Conservation (phyloP, 1,140 invertebrate species). For the Drosophila punjabiensis region DNA sequence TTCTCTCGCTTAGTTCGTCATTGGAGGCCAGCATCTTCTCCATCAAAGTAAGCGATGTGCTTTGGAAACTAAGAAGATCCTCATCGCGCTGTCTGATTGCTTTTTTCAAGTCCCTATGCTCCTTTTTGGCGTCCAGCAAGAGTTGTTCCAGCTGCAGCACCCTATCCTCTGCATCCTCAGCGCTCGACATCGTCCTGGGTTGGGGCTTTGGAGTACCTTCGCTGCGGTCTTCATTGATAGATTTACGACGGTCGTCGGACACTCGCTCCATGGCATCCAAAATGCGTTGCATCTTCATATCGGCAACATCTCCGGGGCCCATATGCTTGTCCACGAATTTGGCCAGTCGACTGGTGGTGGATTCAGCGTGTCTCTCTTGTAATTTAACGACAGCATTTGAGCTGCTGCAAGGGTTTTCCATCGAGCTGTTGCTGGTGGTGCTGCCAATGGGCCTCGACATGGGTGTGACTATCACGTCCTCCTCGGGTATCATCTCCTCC, state of each 20-base stretch:
- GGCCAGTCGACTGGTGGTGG: not conserved
- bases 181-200: slow-evolving; percentile 14
- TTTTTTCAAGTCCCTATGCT: not conserved
- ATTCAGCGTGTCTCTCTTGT: not conserved
- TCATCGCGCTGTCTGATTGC: not conserved
- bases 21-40: slow-evolving; percentile 44
- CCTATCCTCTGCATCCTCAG: slow-evolving; percentile 56
- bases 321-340: not conserved
- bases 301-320: not conserved
- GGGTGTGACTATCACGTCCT: slow-evolving; percentile 29
- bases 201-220: not conserved
- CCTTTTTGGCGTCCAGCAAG: slow-evolving; percentile 28
- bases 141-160: slow-evolving; percentile 71
- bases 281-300: not conserved
- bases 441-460: slow-evolving; percentile 16
- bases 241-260: no score
- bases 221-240: not conserved
- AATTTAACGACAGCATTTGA: not conserved
- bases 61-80: slow-evolving; percentile 26
- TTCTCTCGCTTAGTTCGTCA: slow-evolving; percentile 37
- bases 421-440: not conserved
- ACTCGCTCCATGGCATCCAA: not conserved
- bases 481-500: not conserved
- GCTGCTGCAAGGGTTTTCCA: not conserved
- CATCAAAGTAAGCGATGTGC: slow-evolving; percentile 17